Evolutionary conservation across 2,113 vertebrate species (phyloP).

Genomic region (Cebus imitator): DNA sequence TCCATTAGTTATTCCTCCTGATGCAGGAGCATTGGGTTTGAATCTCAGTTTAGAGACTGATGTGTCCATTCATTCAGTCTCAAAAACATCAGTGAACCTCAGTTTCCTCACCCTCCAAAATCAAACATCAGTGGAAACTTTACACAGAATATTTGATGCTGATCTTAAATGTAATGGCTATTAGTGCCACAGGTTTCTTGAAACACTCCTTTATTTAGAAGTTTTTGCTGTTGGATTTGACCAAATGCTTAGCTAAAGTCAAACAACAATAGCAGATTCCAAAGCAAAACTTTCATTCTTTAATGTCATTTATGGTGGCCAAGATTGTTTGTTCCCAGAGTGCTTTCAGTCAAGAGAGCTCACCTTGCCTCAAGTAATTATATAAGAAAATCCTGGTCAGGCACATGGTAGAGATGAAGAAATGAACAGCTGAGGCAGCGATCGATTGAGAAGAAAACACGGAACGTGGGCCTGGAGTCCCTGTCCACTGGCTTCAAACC

Average conservation of each 20-base stretch:
- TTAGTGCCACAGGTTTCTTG: background rate
- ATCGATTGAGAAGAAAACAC: fast-evolving
- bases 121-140: fast-evolving
- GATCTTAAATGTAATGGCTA: background rate
- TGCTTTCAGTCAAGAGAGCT: background rate
- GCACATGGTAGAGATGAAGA: background rate
- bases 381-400: background rate
- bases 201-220: background rate
- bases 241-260: background rate
- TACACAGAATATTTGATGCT: background rate
- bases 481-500: fast-evolving
- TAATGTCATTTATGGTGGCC: fast-evolving
- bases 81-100: background rate
- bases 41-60: too few relatives aligned
- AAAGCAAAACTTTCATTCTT: background rate
- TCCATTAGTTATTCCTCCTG: too few relatives aligned
- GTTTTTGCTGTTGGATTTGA: background rate
- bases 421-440: fast-evolving
- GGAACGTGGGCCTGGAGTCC: too few relatives aligned
- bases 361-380: background rate
- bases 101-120: background rate
- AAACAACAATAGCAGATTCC: background rate
- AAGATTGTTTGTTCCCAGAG: background rate
- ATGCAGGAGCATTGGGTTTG: background rate
- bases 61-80: background rate